Evolutionary conservation across 2,113 vertebrate species (phyloP).

Genomic region (Loxodonta africana): DNA sequence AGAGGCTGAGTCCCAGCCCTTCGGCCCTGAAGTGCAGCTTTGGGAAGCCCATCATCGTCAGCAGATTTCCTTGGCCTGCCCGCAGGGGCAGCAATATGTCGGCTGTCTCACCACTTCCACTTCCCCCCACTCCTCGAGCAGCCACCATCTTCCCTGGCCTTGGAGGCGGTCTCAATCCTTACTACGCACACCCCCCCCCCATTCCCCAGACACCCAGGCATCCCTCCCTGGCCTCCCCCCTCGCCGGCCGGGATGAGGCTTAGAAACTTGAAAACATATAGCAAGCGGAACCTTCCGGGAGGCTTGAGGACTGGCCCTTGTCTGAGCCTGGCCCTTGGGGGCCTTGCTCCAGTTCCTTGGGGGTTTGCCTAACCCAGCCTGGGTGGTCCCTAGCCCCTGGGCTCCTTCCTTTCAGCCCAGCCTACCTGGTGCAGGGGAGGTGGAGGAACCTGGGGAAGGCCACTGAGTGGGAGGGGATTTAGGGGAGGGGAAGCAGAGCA

Average conservation of each 20-base stretch:
- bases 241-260: neutral
- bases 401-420: conserved; percentile 92
- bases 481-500: neutral
- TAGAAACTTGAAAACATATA: neutral
- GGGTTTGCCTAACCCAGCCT: neutral
- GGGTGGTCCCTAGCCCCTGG: conserved; percentile 84
- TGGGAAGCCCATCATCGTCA: neutral
- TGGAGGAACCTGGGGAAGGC: neutral
- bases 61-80: neutral
- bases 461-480: neutral
- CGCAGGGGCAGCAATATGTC: conserved; percentile 77
- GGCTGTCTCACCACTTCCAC: conserved; percentile 82
- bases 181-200: conserved; percentile 56
- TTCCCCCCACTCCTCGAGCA: conserved; percentile 72
- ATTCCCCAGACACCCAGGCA: neutral
- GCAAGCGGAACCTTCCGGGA: neutral
- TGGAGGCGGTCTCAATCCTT: conserved; percentile 25
- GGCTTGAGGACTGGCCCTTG: neutral
- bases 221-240: neutral
- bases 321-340: neutral
- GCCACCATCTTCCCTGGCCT: conserved; percentile 81
- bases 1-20: neutral
- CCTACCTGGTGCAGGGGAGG: conserved; percentile 50
- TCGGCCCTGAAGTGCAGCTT: neutral
- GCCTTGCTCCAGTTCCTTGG: neutral